Percentiles rank a stretch among this genome's conserved stretches.
These are phyloP conservation scores for Heliconius erato DNA, from an alignment of 2,888 invertebrate species.

Conservation along the genomic window DNA sequence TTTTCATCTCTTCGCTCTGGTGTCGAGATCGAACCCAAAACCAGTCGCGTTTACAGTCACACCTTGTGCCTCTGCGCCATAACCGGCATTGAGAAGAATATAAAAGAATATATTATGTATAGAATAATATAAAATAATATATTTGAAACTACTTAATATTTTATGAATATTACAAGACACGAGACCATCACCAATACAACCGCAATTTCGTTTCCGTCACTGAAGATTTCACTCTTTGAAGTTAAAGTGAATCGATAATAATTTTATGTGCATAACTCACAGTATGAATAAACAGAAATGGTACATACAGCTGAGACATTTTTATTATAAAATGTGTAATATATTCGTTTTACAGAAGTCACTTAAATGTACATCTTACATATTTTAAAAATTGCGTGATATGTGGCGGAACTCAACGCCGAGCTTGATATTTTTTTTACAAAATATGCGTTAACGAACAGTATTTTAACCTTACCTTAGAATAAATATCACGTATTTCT, in stretches of 20 bases:
- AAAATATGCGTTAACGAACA: not conserved
- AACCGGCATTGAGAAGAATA: no score
- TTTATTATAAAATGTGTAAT: slow-evolving; percentile 1
- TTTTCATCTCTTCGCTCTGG: no score
- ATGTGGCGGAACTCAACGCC: not conserved
- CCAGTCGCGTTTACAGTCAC: no score
- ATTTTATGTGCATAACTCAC: slow-evolving; percentile 19
- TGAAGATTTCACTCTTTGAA: slow-evolving; percentile 10
- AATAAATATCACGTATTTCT: no score
- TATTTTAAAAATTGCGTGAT: not conserved
- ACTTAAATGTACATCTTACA: not conserved
- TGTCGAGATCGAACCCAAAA: no score
- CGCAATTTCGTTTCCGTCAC: not conserved
- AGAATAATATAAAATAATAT: no score
- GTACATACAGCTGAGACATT: slow-evolving; percentile 5
- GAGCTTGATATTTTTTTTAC: not conserved
- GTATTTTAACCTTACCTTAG: no score
- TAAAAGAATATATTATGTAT: no score
- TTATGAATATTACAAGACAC: not conserved
- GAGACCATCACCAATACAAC: not conserved
- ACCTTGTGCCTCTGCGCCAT: no score
- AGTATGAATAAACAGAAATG: slow-evolving; percentile 17
- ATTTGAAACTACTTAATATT: no score
- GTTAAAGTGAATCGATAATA: slow-evolving; percentile 18
- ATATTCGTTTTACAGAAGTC: not conserved